A percentile compares a stretch with the other conserved stretches of the same genome.
These are phyloP conservation scores for Pristiophorus japonicus DNA, from an alignment of 2,113 vertebrate genomes.

Conservation along the genomic window DNA sequence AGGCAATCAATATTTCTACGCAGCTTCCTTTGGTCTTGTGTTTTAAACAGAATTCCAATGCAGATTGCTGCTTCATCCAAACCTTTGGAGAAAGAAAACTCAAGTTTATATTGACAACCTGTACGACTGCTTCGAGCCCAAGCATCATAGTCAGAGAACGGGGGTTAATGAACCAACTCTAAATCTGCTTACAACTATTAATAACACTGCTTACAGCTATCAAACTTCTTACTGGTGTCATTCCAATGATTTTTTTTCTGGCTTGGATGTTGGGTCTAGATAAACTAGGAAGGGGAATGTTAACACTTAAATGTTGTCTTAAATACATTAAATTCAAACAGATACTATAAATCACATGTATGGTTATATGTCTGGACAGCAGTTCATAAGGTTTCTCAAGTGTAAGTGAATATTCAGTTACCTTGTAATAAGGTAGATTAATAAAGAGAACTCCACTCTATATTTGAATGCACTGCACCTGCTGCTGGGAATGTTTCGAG, in stretches of 20 bases:
- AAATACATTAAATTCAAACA: neutral
- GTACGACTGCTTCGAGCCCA: neutral
- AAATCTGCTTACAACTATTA: neutral
- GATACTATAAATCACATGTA: too few relatives aligned
- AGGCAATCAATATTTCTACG: neutral
- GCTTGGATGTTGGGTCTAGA: too few relatives aligned
- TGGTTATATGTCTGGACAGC: neutral
- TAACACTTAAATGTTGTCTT: neutral
- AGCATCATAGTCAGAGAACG: neutral
- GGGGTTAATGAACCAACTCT: neutral
- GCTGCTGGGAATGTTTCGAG: neutral
- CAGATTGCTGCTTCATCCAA: neutral
- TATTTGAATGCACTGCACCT: neutral
- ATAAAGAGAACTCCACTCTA: neutral
- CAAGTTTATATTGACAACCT: neutral
- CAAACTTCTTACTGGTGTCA: neutral
- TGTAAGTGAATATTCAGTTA: neutral
- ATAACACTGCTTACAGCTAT: neutral
- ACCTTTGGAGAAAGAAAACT: neutral
- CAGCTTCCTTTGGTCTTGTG: neutral
- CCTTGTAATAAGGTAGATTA: neutral
- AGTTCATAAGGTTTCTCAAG: neutral
- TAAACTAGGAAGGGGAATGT: neutral
- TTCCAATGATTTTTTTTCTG: neutral
- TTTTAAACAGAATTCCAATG: neutral